Conservation (phyloP, 1,140 invertebrate genomes). For the Apis laboriosa region DNA sequence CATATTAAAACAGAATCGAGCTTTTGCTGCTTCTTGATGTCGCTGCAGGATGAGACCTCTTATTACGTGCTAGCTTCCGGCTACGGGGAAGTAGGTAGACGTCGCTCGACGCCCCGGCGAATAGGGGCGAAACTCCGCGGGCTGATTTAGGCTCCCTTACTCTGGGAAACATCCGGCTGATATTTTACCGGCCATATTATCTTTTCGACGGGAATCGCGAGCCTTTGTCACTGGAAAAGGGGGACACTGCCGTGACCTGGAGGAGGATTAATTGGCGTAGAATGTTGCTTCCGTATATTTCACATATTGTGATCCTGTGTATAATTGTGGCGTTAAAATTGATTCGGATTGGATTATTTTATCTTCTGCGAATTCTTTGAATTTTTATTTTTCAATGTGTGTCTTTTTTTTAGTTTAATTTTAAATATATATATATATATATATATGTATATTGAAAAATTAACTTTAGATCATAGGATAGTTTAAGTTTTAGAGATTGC, state of each 20-base stretch:
- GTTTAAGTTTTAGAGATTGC: no score
- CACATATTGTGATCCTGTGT: not conserved
- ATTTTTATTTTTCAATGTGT: no score
- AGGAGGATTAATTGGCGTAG: not conserved
- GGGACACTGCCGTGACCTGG: not conserved
- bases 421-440: no score
- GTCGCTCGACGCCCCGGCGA: conserved; percentile 42
- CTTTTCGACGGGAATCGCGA: conserved; percentile 3
- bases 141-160: conserved; percentile 21
- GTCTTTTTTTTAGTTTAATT: no score
- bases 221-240: not conserved
- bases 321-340: not conserved
- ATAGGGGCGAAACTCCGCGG: conserved; percentile 53
- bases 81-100: conserved; percentile 45
- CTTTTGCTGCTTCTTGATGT: conserved; percentile 36
- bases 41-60: conserved; percentile 58
- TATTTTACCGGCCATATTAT: conserved; percentile 42
- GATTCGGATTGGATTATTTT: no score
- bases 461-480: no score
- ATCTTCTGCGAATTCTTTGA: no score
- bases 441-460: no score
- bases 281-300: not conserved
- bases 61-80: conserved; percentile 59
- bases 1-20: conserved; percentile 55
- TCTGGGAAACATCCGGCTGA: conserved; percentile 20